Conservation (phyloP, 2,888 invertebrate genomes). For the Cheilosia grossa region DNA sequence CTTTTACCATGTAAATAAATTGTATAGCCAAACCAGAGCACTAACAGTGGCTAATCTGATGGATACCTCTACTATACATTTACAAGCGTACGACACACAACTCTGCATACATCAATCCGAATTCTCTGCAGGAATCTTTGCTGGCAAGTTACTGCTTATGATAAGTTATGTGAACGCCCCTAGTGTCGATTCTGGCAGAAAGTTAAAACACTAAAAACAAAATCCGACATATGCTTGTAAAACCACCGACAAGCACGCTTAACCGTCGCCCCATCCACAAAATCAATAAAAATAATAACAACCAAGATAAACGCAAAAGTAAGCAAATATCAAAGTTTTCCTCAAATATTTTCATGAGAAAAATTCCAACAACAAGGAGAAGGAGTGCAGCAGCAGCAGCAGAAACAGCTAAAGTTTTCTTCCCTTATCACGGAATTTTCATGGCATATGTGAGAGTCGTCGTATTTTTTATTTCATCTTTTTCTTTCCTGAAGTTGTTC, state of each 20-base stretch:
- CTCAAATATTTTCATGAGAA: slow-evolving; percentile 70
- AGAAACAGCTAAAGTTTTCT: slow-evolving; percentile 25
- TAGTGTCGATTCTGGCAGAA: slow-evolving; percentile 36
- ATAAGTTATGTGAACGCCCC: slow-evolving; percentile 34
- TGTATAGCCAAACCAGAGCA: no score
- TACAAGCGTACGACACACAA: no score
- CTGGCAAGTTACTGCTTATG: neutral
- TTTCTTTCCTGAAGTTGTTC: slow-evolving; percentile 9
- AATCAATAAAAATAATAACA: slow-evolving; percentile 74
- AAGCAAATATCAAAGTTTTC: slow-evolving; percentile 67
- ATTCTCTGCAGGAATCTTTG: neutral
- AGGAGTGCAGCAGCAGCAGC: slow-evolving; percentile 8
- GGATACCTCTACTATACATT: no score
- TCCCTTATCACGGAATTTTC: slow-evolving; percentile 61
- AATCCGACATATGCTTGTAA: slow-evolving; percentile 60
- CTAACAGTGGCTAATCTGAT: no score
- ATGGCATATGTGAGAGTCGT: slow-evolving; percentile 47
- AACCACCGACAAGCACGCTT: slow-evolving; percentile 41
- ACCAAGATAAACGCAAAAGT: slow-evolving; percentile 63
- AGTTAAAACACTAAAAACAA: slow-evolving; percentile 53
- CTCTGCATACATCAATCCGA: neutral
- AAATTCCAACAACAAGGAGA: slow-evolving; percentile 50
- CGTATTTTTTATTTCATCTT: neutral
- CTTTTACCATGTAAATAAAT: no score
- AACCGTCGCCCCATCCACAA: slow-evolving; percentile 21